Percentiles rank a stretch among this genome's conserved stretches.
These are phyloP conservation scores for Egretta garzetta DNA, from an alignment of 2,113 vertebrate species.

Conservation along the genomic window DNA sequence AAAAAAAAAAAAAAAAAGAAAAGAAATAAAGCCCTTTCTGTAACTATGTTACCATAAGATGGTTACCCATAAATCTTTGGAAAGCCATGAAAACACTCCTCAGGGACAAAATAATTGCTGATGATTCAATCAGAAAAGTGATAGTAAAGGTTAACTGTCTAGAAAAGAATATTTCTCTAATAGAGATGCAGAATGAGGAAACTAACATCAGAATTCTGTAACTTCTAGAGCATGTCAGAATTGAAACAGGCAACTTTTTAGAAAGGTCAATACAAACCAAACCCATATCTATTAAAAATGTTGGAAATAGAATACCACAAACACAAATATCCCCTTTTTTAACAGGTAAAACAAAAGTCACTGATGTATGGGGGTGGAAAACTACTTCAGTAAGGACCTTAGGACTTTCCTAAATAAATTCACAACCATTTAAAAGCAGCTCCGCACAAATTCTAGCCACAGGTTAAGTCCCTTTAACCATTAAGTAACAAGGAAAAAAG, in stretches of 20 bases:
- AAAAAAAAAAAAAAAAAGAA: background rate
- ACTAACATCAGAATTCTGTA: background rate
- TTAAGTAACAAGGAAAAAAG: background rate
- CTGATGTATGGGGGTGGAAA: background rate
- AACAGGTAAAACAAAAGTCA: background rate
- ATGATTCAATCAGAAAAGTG: conserved; percentile 26
- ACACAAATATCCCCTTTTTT: background rate
- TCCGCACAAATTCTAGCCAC: background rate
- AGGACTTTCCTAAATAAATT: background rate
- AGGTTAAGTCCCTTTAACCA: background rate
- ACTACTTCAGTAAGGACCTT: background rate
- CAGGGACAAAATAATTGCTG: conserved; percentile 40
- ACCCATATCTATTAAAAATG: background rate
- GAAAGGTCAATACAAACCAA: background rate
- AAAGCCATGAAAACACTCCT: background rate
- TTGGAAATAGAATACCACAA: background rate
- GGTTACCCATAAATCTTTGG: conserved; percentile 17
- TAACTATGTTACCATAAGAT: background rate
- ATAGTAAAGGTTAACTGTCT: conserved; percentile 50
- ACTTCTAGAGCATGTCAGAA: background rate
- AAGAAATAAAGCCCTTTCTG: background rate
- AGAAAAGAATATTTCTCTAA: conserved; percentile 26
- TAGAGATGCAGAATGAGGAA: background rate
- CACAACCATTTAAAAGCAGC: background rate
- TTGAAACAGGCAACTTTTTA: background rate